Evolutionary conservation across 2,797 vertebrate genomes (phyloP), one percentile per base, ranked within the genome.

Genomic region (Sciaenops ocellatus): DNA sequence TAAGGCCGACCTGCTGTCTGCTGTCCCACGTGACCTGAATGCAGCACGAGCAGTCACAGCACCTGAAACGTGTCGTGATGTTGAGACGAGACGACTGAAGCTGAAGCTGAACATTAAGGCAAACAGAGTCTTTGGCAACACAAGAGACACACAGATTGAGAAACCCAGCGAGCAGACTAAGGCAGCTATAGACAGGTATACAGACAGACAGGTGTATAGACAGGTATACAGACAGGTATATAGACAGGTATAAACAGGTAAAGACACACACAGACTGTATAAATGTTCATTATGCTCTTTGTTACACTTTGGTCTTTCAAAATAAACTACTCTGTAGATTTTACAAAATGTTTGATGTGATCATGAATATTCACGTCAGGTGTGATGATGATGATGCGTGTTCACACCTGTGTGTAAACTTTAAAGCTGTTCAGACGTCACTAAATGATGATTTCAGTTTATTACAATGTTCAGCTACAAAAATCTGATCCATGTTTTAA

Each of bases 231-330:
- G n/a, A n/a, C n/a, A n/a, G n/a, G n/a, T n/a, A n/a, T n/a, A n/a
- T n/a, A n/a, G 30, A 34, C 30, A 34, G 30, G 30, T 34, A 34
- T 34, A 34, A 34, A 34, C 30, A 34, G 30, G 30, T 34, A 34
- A 34, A 34, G 30, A 8, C 30, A 34, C n/a, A n/a, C 30, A 75
- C 4, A 72, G 38, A n/a, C 20, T 55, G 70, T 82, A 81, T 10
- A 85, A 83, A 91, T 79, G 79, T 86, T 89, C 80, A 64, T 69
- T 90, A 60, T 63, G 56, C 85, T 83, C 28, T 63, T 46, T 73
- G 69, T 65, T 59, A 88, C 68, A 67, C 83, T 90, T 91, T 93
- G 91, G 89, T 93, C 79, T 41, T 85, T 82, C 4, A 80, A 81
- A 81, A 85, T 78, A 87, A 88, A 90, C 67, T 66, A 85, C 65